These are phyloP conservation scores for Cosmia trapezina DNA, from an alignment of 2,888 invertebrate genomes.

Conservation along the genomic window DNA sequence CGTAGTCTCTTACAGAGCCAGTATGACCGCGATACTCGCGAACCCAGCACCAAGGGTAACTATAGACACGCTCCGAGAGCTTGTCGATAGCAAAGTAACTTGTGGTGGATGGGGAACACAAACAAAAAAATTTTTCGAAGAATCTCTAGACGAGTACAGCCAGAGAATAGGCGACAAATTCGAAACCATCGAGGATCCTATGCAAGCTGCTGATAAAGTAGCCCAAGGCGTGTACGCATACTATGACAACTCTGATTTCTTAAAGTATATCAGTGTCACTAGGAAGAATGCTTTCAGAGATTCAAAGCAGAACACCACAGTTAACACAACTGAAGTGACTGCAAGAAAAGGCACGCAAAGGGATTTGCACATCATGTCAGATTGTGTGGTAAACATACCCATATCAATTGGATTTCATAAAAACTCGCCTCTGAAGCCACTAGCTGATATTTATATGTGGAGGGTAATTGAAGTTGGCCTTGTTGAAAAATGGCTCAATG, in stretches of 20 bases:
- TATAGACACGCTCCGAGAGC: conserved; percentile 93
- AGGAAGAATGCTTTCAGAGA: conserved; percentile 81
- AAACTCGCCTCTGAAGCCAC: conserved; percentile 94
- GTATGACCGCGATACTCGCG: conserved; percentile 95
- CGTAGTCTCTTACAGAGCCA: conserved; percentile 95
- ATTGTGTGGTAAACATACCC: conserved; percentile 95
- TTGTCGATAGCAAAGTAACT: conserved; percentile 92
- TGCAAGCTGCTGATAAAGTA: conserved; percentile 92
- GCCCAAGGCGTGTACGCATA: conserved; percentile 94
- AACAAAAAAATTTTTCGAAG: conserved; percentile 92
- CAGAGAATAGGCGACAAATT: conserved; percentile 93
- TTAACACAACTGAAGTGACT: conserved; percentile 68
- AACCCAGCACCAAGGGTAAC: conserved; percentile 94
- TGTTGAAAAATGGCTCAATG: conserved; percentile 94
- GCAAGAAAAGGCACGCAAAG: conserved; percentile 74
- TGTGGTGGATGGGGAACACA: conserved; percentile 94
- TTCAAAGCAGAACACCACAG: conserved; percentile 67
- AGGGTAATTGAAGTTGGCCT: conserved; percentile 94
- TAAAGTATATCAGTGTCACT: conserved; percentile 92
- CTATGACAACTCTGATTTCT: conserved; percentile 94
- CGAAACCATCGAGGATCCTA: conserved; percentile 91
- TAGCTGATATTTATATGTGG: conserved; percentile 92
- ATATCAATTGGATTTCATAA: conserved; percentile 95
- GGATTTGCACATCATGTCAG: conserved; percentile 94
- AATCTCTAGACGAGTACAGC: conserved; percentile 92